phyloP scores from a whole-genome alignment of 2,113 vertebrate genomes.

The Probosciger aterrimus region DNA sequence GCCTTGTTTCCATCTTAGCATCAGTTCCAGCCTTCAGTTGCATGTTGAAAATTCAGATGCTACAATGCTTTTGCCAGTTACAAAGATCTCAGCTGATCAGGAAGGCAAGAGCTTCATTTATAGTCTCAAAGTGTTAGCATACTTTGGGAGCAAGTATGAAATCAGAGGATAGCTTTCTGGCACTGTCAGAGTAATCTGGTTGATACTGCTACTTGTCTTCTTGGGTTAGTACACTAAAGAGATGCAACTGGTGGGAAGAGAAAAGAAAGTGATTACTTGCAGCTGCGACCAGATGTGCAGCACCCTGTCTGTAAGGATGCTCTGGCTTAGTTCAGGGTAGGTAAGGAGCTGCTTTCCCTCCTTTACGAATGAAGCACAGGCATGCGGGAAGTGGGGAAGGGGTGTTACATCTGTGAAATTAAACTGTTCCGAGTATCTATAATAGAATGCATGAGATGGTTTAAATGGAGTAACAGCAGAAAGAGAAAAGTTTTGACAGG shows the following conservation, averaged over 20 bases:
- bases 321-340: not conserved
- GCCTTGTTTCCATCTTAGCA: not conserved
- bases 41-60: not conserved
- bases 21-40: not conserved
- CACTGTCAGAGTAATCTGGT: not conserved
- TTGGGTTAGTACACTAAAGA: not conserved
- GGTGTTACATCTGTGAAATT: not conserved
- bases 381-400: not conserved
- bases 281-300: not conserved
- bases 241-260: not conserved
- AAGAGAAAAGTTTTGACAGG: fast-evolving
- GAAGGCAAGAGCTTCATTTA: not conserved
- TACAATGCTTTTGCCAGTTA: not conserved
- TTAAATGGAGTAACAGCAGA: not conserved
- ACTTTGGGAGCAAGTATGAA: not conserved
- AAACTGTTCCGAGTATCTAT: not conserved
- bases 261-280: not conserved
- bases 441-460: not conserved
- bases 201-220: not conserved
- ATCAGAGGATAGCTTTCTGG: not conserved
- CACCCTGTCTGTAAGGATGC: not conserved
- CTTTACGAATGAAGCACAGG: not conserved
- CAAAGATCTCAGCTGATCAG: not conserved
- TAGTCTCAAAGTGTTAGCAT: not conserved
- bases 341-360: not conserved